Evolutionary conservation across 1,140 invertebrate species (phyloP), one percentile per base, ranked within the genome.

Genomic region (Apocrypta bakeri): DNA sequence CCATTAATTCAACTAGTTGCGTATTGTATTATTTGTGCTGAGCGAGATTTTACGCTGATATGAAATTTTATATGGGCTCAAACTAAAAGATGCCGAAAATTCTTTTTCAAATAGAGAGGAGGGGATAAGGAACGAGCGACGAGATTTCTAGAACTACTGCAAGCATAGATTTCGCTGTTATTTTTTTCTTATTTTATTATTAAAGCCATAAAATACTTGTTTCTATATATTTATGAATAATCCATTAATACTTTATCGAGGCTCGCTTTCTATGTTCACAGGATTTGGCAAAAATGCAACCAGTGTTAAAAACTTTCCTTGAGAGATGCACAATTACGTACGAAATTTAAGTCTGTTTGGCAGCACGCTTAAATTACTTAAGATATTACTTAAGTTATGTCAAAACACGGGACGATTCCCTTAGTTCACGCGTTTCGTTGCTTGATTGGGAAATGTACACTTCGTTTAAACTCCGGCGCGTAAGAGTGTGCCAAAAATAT

Each of bases 151-250:
- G 14, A 61, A 37, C 7, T 24, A 31, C 21, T 75, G 12, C 24
- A 66, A 66, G 63, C 9, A 29, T 11, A 1, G 8, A 40, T 25
- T 56, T 9, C 37, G 21, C 33, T 76, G 64, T 12, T 56, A 74
- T 74, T 17, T 48, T 74, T 74, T n/a, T 40, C 37, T 40, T 40
- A n/a, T 72, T 72, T 72, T 69, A 69, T 78, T 79, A 82, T 82
- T 83, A 74, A 79, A 79, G 69, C 33, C n/a, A 66, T 82, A 79
- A 79, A 66, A 66, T 83, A 74, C 72, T 64, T 66, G 74, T 24
- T 66, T 73, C n/a, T 74, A 25, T 73, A 12, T 11, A 61, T 31
- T n/a, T n/a, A n/a, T n/a, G n/a, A n/a, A 77, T 81, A 24, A 76
- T 11, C 71, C 33, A 37, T 48, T 27, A 61, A 82, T 74, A 77